Percentiles rank a stretch among this genome's conserved stretches.
phyloP scores from a whole-genome alignment of 2,888 invertebrate genomes.

The Drosophila cognata region DNA sequence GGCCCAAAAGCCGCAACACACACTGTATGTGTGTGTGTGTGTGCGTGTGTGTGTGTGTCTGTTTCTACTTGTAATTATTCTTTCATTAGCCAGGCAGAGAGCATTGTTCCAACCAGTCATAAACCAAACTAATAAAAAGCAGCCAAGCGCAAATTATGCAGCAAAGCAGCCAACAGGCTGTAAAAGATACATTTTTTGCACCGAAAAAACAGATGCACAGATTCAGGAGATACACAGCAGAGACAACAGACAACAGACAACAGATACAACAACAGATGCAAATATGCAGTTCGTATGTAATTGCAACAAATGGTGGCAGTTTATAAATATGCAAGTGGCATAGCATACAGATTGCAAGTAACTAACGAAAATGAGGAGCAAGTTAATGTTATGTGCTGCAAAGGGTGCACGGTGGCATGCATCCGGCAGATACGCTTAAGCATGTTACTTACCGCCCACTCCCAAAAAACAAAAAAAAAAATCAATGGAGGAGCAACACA shows the following conservation, averaged over 20 bases:
- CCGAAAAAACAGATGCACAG: slow-evolving; percentile 7
- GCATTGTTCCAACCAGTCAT: slow-evolving; percentile 29
- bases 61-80: slow-evolving; percentile 25
- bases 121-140: slow-evolving; percentile 33
- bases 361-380: slow-evolving; percentile 30
- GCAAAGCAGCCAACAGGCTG: slow-evolving; percentile 41
- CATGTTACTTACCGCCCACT: slow-evolving; percentile 26
- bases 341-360: slow-evolving; percentile 31
- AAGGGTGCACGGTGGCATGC: slow-evolving; percentile 20
- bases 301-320: slow-evolving; percentile 67
- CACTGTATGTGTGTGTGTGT: slow-evolving; percentile 1
- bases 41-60: neutral
- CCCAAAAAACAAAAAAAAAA: slow-evolving; percentile 8
- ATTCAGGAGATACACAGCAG: neutral
- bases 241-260: neutral
- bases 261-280: slow-evolving; percentile 33
- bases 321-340: slow-evolving; percentile 70
- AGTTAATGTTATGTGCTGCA: slow-evolving; percentile 37
- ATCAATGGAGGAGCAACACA: neutral
- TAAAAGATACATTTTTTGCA: slow-evolving; percentile 44
- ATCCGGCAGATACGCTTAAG: slow-evolving; percentile 58
- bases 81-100: slow-evolving; percentile 33
- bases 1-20: slow-evolving; percentile 25
- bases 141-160: slow-evolving; percentile 72
- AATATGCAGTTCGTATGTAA: slow-evolving; percentile 41